Conservation (phyloP, 2,113 vertebrate species). For the Pontoporia blainvillei region DNA sequence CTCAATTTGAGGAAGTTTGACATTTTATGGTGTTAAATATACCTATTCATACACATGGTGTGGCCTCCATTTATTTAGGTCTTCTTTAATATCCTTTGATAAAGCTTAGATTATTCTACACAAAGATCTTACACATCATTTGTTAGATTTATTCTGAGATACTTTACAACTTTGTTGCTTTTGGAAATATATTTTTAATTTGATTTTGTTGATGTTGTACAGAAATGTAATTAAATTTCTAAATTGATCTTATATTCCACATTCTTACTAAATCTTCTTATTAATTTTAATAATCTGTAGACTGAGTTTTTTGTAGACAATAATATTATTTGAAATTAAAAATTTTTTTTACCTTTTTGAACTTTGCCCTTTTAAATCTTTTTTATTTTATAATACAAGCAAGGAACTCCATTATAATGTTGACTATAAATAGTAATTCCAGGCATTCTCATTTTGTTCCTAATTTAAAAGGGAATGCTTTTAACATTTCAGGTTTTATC, state of each 20-base stretch:
- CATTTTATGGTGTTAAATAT: not conserved
- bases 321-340: not conserved
- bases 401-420: not conserved
- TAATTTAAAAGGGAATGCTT: not conserved
- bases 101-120: not conserved
- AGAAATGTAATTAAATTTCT: not conserved
- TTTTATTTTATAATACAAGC: not conserved
- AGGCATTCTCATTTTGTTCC: not conserved
- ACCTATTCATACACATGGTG: not conserved
- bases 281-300: not conserved
- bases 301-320: not conserved
- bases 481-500: slow-evolving; percentile 32
- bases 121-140: not conserved
- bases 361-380: not conserved
- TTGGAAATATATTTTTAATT: not conserved
- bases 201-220: not conserved
- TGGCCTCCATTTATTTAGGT: not conserved
- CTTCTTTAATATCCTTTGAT: not conserved
- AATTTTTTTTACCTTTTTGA: not conserved
- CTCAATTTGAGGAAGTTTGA: not conserved
- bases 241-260: not conserved
- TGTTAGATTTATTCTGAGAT: not conserved
- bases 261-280: not conserved
- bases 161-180: not conserved
- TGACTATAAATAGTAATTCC: not conserved